Conservation (phyloP, 1,140 invertebrate genomes). For the Zaprionus gabonicus region DNA sequence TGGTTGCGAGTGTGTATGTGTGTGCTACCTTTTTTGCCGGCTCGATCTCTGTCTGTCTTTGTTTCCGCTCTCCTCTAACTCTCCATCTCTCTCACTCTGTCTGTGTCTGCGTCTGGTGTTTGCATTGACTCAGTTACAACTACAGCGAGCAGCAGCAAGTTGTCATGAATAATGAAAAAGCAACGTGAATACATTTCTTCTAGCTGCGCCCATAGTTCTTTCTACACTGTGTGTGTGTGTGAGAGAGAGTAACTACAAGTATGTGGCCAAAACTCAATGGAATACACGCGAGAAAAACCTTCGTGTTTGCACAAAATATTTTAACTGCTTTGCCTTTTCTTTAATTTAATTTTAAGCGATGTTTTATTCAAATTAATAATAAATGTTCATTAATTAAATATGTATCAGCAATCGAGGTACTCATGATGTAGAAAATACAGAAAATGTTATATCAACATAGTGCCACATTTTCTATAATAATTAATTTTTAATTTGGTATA, state of each 20-base stretch:
- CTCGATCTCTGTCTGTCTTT: neutral
- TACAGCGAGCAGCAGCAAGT: conserved; percentile 67
- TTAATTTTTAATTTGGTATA: too few relatives aligned
- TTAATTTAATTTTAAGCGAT: too few relatives aligned
- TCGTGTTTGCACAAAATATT: neutral
- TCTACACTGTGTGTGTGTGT: conserved; percentile 2
- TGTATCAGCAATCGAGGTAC: too few relatives aligned
- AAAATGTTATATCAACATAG: too few relatives aligned
- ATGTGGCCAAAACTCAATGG: conserved; percentile 6
- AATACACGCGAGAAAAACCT: conserved; percentile 30
- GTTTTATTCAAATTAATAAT: too few relatives aligned
- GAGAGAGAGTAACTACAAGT: conserved; percentile 2
- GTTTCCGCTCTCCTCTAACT: neutral
- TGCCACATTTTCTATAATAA: too few relatives aligned
- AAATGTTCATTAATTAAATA: too few relatives aligned
- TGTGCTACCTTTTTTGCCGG: conserved; percentile 22
- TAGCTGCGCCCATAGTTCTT: conserved; percentile 24
- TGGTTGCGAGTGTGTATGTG: conserved; percentile 4
- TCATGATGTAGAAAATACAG: too few relatives aligned
- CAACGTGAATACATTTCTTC: conserved; percentile 76
- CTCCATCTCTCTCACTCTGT: neutral
- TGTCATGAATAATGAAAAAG: conserved; percentile 83
- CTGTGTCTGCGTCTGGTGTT: conserved; percentile 62
- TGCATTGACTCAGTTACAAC: conserved; percentile 73
- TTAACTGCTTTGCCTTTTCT: neutral